Conservation (phyloP, 1,140 invertebrate genomes). For the Ericerus pela region DNA sequence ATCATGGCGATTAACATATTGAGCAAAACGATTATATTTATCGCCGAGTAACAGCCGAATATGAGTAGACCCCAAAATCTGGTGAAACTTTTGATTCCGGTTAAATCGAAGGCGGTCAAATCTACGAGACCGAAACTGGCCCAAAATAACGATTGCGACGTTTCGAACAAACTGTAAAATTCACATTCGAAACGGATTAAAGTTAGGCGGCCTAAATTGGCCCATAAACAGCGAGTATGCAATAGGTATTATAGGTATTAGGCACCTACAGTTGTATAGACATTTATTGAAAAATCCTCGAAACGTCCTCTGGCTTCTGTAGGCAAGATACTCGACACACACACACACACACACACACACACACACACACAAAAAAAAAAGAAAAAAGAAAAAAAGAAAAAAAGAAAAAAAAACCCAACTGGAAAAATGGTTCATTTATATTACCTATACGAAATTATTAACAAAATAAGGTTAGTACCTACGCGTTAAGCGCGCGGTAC, state of each 20-base stretch:
- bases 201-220: not conserved
- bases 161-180: conserved; percentile 69
- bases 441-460: no score
- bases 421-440: no score
- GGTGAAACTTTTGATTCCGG: conserved; percentile 73
- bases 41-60: conserved; percentile 78
- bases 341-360: no score
- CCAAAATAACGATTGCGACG: conserved; percentile 87
- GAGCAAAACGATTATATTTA: conserved; percentile 80
- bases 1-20: conserved; percentile 96
- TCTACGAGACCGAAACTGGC: conserved; percentile 84
- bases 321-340: no score
- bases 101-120: conserved; percentile 66
- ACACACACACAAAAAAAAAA: no score
- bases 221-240: not conserved
- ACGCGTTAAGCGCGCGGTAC: no score
- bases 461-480: no score
- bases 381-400: no score
- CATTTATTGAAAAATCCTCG: no score
- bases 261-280: no score
- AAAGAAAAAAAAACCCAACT: no score
- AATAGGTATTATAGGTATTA: not conserved
- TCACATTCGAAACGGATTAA: not conserved
- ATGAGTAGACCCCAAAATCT: conserved; percentile 74
- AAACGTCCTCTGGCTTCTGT: no score